Conservation (phyloP, 2,888 invertebrate genomes). For the Melanchra persicariae region DNA sequence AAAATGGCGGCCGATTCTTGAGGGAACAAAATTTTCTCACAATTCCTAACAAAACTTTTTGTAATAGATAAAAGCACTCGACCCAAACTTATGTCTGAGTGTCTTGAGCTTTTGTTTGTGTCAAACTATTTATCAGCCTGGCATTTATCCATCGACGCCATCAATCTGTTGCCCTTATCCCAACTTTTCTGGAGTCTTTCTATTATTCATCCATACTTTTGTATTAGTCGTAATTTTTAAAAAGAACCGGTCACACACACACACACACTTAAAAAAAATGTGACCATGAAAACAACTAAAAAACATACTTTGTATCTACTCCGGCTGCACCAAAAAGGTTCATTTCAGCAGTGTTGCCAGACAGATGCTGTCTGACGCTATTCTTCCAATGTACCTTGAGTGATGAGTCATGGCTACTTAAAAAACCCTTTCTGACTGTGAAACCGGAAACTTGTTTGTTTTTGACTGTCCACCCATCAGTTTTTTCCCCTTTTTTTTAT, state of each 20-base stretch:
- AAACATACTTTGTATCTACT: too few relatives aligned
- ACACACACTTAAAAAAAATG: too few relatives aligned
- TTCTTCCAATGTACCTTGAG: too few relatives aligned
- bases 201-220: neutral
- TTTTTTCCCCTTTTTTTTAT: too few relatives aligned
- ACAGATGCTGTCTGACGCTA: too few relatives aligned
- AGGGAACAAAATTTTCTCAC: neutral
- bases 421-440: too few relatives aligned
- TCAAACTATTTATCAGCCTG: neutral
- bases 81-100: neutral
- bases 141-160: neutral
- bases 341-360: too few relatives aligned
- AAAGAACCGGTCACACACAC: neutral
- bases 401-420: too few relatives aligned
- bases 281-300: too few relatives aligned
- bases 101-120: neutral
- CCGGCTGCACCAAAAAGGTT: too few relatives aligned
- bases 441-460: too few relatives aligned
- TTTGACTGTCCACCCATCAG: too few relatives aligned
- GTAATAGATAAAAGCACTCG: conserved; percentile 1
- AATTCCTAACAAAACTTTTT: neutral
- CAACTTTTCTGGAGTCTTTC: neutral
- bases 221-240: neutral
- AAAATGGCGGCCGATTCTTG: neutral
- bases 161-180: neutral